Conservation (phyloP, 2,113 vertebrate genomes). For the Hippopotamus amphibius region DNA sequence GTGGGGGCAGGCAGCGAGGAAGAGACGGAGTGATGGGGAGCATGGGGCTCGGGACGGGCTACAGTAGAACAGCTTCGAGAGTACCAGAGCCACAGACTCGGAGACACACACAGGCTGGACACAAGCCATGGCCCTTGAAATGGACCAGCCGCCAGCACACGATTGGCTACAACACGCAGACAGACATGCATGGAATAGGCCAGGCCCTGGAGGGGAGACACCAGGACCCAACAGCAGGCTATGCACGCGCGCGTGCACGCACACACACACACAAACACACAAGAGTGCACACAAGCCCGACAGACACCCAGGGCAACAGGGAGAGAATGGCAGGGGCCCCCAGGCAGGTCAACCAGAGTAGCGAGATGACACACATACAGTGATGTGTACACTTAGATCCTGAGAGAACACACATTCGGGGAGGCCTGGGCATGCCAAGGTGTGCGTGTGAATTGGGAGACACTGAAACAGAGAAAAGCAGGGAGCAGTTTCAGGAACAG, state of each 20-base stretch:
- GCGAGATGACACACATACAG: neutral
- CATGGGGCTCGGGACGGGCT: conserved; percentile 79
- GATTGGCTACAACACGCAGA: neutral
- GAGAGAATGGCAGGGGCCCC: neutral
- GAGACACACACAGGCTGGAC: conserved; percentile 72
- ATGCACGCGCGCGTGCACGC: neutral
- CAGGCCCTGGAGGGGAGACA: conserved; percentile 44
- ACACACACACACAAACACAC: neutral
- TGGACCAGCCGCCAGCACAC: conserved; percentile 32
- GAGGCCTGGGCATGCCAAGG: conserved; percentile 9
- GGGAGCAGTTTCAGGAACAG: neutral
- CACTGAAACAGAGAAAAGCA: neutral
- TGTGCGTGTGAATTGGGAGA: neutral
- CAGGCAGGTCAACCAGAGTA: conserved; percentile 26
- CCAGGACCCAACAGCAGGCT: neutral
- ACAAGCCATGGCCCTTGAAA: conserved; percentile 42
- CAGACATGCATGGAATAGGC: conserved; percentile 62
- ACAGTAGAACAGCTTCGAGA: conserved; percentile 63
- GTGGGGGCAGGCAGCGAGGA: conserved; percentile 86
- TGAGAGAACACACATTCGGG: neutral
- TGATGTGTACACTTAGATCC: neutral
- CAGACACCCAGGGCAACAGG: neutral
- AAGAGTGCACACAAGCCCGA: rapidly evolving
- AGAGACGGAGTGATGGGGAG: conserved; percentile 57
- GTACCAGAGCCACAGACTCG: conserved; percentile 24